Evolutionary conservation across 2,888 invertebrate genomes (phyloP), one percentile per base, ranked within the genome.

Genomic region (Halictus ligatus): DNA sequence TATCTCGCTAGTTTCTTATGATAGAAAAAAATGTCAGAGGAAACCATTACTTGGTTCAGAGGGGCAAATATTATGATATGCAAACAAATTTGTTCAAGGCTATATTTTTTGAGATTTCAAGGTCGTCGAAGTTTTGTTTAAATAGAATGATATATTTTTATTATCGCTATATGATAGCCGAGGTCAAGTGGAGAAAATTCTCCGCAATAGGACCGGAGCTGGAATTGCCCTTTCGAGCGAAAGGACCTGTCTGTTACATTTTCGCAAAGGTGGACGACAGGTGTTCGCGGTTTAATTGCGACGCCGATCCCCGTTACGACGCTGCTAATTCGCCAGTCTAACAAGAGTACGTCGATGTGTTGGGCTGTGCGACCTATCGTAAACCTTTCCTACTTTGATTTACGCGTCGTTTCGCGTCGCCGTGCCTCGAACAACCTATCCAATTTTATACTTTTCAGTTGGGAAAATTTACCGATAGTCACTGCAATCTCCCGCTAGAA

Each of bases 271-370:
- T 74, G 75, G 69, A 71, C 81, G 72, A 82, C 84, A 86, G 84
- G 79, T 84, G 88, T 71, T 86, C 75, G 58, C 74, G 35, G 73
- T 82, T 81, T 88, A 81, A 86, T 85, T 73, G 80, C 84, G 54
- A 69, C 81, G 69, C 46, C 75, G 78, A 75, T 67, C 80, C 64
- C 35, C 46, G 73, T 64, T 77, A 71, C 78, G 78, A 75, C 84
- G 80, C 77, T 82, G 86, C 84, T 88, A 88, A 89, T 88, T 88
- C 87, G 80, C 85, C 75, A 48, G 78, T 58, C 78, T 85, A 88
- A 88, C 84, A 86, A 88, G 88, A 69, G 75, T 84, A 80, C 54
- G 13, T 29, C 64, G 54, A 69, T 69, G 78, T 78, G 77, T 75
- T 80, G 80, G 69, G 60, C 74, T 80, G 35, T 35, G 67, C 78